Evolutionary conservation across 2,113 vertebrate species (phyloP), one percentile per base, ranked within the genome.

Genomic region (Rhipidura dahli): DNA sequence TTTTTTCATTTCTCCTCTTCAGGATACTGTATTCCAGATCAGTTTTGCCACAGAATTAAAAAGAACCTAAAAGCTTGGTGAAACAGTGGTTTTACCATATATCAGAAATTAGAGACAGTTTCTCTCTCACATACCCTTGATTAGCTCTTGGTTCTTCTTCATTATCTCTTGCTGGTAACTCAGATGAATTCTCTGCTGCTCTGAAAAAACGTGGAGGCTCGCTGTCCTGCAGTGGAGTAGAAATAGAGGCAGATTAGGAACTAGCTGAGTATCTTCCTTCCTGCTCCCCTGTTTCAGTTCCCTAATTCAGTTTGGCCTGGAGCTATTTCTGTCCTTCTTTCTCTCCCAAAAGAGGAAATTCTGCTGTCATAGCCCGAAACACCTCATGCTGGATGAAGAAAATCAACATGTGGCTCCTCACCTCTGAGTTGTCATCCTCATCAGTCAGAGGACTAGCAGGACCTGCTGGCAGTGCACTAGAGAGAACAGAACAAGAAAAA

Each of bases 381-480:
- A 42, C 7, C n/a, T 72, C 39, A 13, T 3, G 7, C 22, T 7
- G 15, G 23, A n/a, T 44, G 17, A 77, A 37, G 14, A 54, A 54
- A 45, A 44, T 24, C 26, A 64, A 28, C 9, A 7, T 28, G 47
- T 44, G 33, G 15, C 45, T 54, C 33, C 77, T 66, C 27, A 80
- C 77, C n/a, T 66, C 50, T 15, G 63, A 37, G 21, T 31, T 21
- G 6, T 66, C 61, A 37, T 80, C 60, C 18, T n/a, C 76, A 0
- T 5, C 3, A 27, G 9, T 2, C 1, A 2, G 6, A 64, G 31
- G 15, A 53, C 11, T 64, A 6, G 59, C 24, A 53, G 14, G 24
- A 53, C 15, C 6, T 30, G 24, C 61, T 37, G 20, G 39, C 60
- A 2, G 2, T 14, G 37, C 31, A 23, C 76, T 79, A 30, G 60